phyloP scores from a whole-genome alignment of 2,888 invertebrate genomes.

The Leptinotarsa tumamoca region DNA sequence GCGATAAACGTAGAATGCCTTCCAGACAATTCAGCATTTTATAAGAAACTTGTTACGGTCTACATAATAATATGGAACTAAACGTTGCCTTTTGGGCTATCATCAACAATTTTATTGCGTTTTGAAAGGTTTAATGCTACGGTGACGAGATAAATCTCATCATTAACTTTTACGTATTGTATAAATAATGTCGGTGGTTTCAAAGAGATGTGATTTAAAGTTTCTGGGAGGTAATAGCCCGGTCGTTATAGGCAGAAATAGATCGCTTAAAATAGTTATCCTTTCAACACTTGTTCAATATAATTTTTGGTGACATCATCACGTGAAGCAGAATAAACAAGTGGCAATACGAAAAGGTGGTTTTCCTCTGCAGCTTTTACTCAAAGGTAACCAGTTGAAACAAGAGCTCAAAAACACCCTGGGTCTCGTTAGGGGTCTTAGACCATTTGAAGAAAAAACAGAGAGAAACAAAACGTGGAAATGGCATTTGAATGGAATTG shows the following conservation, averaged over 20 bases:
- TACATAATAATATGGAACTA: conserved; percentile 20
- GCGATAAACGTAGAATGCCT: conserved; percentile 29
- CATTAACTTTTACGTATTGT: conserved; percentile 3
- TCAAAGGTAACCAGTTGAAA: too few species aligned
- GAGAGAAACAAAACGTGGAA: too few species aligned
- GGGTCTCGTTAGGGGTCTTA: too few species aligned
- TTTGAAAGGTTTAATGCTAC: conserved; percentile 20
- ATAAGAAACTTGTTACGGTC: conserved; percentile 21
- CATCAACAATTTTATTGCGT: conserved; percentile 11
- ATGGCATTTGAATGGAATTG: too few species aligned
- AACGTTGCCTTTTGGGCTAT: conserved; percentile 17
- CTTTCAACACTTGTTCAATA: background rate
- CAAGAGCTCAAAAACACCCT: too few species aligned
- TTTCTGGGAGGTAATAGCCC: background rate
- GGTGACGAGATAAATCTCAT: background rate
- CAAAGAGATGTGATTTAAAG: background rate
- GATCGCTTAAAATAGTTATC: background rate
- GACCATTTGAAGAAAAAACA: too few species aligned
- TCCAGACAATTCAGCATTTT: conserved; percentile 18
- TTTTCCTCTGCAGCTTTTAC: too few species aligned
- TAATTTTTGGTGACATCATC: background rate
- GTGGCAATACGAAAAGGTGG: too few species aligned
- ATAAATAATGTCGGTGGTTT: background rate
- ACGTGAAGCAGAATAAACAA: too few species aligned
- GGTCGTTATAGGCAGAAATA: background rate